Evolutionary conservation across 2,797 vertebrate species (phyloP).

Genomic region (Lerista edwardsae): DNA sequence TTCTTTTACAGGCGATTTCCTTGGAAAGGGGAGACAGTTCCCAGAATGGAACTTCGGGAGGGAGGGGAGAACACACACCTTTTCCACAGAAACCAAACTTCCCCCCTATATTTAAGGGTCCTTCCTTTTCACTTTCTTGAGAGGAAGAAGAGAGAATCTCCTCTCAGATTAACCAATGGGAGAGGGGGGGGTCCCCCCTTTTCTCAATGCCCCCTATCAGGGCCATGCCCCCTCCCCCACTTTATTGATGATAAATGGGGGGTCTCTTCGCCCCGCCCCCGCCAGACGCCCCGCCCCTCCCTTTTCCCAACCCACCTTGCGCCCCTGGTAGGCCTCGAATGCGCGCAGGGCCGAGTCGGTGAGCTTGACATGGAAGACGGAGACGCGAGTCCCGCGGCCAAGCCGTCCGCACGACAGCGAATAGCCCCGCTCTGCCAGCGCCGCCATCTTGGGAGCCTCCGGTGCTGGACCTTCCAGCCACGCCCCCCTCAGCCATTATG

Average conservation of each 20-base stretch:
- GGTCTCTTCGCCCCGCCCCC: background rate
- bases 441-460: constrained; percentile 96
- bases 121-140: background rate
- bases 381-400: constrained; percentile 88
- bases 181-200: background rate
- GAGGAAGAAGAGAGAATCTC: background rate
- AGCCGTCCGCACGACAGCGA: constrained; percentile 96
- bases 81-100: no score
- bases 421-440: constrained; percentile 95
- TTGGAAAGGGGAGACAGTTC: background rate
- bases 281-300: constrained; percentile 15
- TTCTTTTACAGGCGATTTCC: no score
- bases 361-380: constrained; percentile 96
- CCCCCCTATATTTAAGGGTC: background rate
- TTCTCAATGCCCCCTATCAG: background rate
- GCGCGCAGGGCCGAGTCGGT: constrained; percentile 94
- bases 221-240: no score
- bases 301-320: constrained; percentile 78
- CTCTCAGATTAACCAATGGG: background rate
- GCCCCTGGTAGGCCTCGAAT: constrained; percentile 89
- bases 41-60: no score
- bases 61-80: no score
- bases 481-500: constrained; percentile 6
- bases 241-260: background rate
- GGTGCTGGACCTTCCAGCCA: background rate